Conservation (phyloP, 23 tunicate species). For the Halocynthia roretzi region DNA sequence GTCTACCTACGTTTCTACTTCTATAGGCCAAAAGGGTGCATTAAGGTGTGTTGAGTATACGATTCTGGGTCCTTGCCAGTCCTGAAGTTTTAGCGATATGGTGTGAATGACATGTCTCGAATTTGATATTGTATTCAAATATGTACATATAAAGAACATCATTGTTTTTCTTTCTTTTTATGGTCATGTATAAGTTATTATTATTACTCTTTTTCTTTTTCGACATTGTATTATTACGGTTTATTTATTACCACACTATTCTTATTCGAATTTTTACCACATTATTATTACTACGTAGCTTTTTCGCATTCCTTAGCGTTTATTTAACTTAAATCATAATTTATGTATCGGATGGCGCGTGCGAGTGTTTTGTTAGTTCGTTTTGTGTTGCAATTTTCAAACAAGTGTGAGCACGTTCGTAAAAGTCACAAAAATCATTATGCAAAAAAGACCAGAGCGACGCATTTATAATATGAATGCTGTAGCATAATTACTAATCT, state of each 20-base stretch:
- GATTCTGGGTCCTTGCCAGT: neutral
- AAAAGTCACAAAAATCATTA: neutral
- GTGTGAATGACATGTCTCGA: too few relatives aligned
- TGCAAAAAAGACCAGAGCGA: too few relatives aligned
- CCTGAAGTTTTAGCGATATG: too few relatives aligned
- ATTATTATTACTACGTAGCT: neutral
- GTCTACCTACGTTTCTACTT: too few relatives aligned
- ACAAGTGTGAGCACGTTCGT: constrained; percentile 1
- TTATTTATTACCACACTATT: constrained; percentile 2
- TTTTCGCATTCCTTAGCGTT: constrained; percentile 8
- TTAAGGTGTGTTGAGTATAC: neutral
- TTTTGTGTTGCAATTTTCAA: neutral
- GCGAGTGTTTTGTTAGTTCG: neutral
- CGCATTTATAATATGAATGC: too few relatives aligned
- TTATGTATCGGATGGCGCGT: neutral
- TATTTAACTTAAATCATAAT: constrained; percentile 16
- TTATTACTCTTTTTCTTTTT: constrained; percentile 8
- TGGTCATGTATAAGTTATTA: constrained; percentile 23
- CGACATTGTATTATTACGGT: constrained; percentile 19
- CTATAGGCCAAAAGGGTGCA: constrained; percentile 6
- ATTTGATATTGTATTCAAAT: too few relatives aligned
- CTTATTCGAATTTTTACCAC: neutral
- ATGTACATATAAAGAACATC: neutral
- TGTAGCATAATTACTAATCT: too few relatives aligned
- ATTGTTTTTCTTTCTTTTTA: constrained; percentile 6